phyloP scores from a whole-genome alignment of 2,797 vertebrate genomes.

The Sphenodon punctatus region DNA sequence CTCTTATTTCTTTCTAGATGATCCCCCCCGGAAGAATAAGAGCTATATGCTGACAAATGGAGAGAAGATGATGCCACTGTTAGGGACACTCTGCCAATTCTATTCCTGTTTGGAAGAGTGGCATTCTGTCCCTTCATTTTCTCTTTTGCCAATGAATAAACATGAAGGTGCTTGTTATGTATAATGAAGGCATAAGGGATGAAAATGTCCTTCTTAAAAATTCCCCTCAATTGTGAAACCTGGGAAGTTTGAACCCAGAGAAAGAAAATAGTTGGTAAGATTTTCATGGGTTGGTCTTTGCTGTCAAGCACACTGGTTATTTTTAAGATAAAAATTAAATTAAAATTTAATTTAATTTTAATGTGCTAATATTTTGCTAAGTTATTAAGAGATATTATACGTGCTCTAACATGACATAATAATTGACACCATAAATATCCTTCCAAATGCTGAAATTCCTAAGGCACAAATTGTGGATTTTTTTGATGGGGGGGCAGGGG shows the following conservation, averaged over 20 bases:
- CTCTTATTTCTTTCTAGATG: conserved; percentile 38
- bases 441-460: background rate
- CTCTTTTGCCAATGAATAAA: conserved; percentile 35
- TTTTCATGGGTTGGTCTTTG: background rate
- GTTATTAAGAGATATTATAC: background rate
- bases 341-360: background rate
- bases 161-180: background rate
- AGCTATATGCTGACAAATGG: background rate
- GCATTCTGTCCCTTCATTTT: conserved; percentile 47
- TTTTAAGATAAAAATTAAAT: background rate
- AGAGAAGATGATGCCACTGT: background rate
- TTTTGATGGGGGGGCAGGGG: too few species aligned
- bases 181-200: background rate
- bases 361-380: background rate
- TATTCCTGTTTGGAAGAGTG: conserved; percentile 1
- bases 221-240: background rate
- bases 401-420: background rate
- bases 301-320: background rate
- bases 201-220: background rate
- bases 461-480: background rate
- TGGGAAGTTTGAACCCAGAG: background rate
- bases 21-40: conserved; percentile 16
- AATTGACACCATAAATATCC: background rate
- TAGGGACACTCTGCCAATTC: conserved; percentile 27
- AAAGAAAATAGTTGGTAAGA: background rate